Evolutionary conservation across 2,113 vertebrate species (phyloP).

Genomic region (Heloderma charlesbogerti): DNA sequence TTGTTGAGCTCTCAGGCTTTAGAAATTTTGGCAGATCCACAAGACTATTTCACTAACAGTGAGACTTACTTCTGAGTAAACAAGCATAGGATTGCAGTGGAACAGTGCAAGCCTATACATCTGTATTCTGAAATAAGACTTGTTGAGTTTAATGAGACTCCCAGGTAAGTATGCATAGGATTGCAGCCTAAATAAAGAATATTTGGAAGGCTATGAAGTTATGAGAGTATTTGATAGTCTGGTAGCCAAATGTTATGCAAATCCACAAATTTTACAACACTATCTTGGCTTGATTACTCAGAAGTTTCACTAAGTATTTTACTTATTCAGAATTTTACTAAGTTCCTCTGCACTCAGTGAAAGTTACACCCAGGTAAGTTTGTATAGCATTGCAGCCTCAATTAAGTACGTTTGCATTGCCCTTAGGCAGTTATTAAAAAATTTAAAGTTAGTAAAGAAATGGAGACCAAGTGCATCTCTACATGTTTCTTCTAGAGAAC

Average conservation of each 20-base stretch:
- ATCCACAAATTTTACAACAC: not conserved
- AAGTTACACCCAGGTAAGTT: constrained; percentile 4
- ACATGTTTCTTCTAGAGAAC: not conserved
- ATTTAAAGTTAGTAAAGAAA: constrained; percentile 37
- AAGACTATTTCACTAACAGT: not conserved
- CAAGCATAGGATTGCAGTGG: too few species aligned
- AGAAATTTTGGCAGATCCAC: not conserved
- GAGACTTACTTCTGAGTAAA: too few species aligned
- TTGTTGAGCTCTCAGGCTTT: not conserved
- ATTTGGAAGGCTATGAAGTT: constrained; percentile 3
- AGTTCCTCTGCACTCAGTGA: not conserved
- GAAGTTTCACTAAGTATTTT: too few species aligned
- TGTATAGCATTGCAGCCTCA: constrained; percentile 16
- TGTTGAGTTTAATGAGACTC: too few species aligned
- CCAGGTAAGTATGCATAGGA: too few species aligned
- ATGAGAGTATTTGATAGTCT: constrained; percentile 28
- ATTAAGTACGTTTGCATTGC: constrained; percentile 60
- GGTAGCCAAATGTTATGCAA: not conserved
- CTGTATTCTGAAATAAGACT: too few species aligned
- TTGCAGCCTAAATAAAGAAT: not conserved
- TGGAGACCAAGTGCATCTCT: not conserved
- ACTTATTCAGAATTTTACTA: too few species aligned
- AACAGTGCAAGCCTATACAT: too few species aligned
- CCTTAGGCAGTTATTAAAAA: constrained; percentile 38
- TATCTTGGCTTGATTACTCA: not conserved